Base-by-base conservation (phyloP, 2,797 vertebrate genomes). In the Tokudaia muenninki region DNA sequence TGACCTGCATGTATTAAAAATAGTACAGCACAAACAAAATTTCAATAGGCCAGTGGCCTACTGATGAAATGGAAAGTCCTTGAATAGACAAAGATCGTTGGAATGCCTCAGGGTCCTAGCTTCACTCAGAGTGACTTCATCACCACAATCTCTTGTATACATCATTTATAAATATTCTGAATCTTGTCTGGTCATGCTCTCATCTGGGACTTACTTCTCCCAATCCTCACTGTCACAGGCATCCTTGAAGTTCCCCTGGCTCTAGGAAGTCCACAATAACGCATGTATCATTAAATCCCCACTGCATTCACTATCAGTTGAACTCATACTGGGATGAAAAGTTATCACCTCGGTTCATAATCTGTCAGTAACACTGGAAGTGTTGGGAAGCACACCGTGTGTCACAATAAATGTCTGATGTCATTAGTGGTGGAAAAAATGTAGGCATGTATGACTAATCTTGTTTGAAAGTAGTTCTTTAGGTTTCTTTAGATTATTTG, bases 101-200 rank as follows among this genome's bases (percentile, higher is more conserved):
- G 29, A 70, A 6, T 57, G 22, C 55, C 52, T 59, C 13, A 3
- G 3, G 24, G 22, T 7, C 34, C 41, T 7, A 50, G 65, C 59
- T 81, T 91, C 26, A 97, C n/a, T 91, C 26, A 97, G 29, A 91
- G 2, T n/a, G 34, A 29, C 61, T 87, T 96, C 79, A 84, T 78
- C 63, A 95, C 72, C 70, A 93, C 70, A 84, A 83, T 41, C 65
- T 74, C 55, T 67, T 92, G 65, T 50, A 86, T 1, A 67, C 9
- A 79, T 37, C 50, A 92, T 87, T 88, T 37, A 5, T 44, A 92
- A 82, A 67, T 44, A 90, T 74, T 6, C 47, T 90, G 72, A 3
- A 50, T n/a, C 19, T 37, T 16, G 61, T 83, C 19, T 87, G 65
- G 50, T 88, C 44, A 79, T 44, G 3, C 22, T 94, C 52, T 78